Percentiles rank a stretch among this genome's conserved stretches.
Conservation (phyloP, 2,888 invertebrate species). For the Tipula lateralis region DNA sequence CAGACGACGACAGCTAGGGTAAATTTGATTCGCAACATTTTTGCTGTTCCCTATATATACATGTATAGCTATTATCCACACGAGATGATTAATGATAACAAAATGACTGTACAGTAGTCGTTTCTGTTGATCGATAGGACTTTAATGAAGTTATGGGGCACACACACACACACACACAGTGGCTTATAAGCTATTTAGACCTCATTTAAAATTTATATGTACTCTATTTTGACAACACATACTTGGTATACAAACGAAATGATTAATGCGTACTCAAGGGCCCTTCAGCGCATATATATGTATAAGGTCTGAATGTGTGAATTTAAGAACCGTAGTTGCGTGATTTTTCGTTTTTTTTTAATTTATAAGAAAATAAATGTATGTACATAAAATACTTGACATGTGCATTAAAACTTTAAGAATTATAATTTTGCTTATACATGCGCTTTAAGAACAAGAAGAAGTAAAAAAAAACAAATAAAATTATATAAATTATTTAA, state of each 20-base stretch:
- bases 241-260: neutral
- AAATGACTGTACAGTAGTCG: neutral
- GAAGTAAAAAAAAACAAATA: too few species aligned
- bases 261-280: neutral
- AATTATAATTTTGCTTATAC: neutral
- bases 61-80: neutral
- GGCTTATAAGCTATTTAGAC: neutral
- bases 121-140: neutral
- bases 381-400: neutral
- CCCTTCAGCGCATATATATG: neutral
- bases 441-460: neutral
- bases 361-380: constrained; percentile 12
- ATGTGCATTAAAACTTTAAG: neutral
- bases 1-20: neutral
- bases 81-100: neutral
- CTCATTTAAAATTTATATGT: neutral
- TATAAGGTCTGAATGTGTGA: neutral
- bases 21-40: neutral
- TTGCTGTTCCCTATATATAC: neutral
- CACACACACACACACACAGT: neutral
- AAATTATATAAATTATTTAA: neutral
- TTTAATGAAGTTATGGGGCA: neutral
- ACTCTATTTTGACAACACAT: neutral
- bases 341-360: neutral
- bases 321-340: neutral